A percentile compares a stretch with the other conserved stretches of the same genome.
phyloP scores from a whole-genome alignment of 2,797 vertebrate genomes.

The Miichthys miiuy region DNA sequence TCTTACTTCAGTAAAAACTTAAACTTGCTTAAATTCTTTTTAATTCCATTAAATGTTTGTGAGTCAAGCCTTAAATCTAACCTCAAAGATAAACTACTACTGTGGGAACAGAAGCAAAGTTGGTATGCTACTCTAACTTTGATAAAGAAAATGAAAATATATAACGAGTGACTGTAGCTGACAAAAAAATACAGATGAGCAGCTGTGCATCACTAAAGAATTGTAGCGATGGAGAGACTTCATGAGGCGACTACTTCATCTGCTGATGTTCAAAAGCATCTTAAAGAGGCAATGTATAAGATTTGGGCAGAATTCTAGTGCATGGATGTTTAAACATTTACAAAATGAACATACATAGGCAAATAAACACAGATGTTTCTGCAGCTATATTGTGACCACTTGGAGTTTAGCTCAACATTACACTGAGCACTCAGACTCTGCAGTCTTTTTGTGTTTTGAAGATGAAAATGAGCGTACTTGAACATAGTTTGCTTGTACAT shows the following conservation, averaged over 20 bases:
- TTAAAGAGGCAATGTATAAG: neutral
- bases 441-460: neutral
- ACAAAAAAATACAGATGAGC: neutral
- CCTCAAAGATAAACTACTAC: neutral
- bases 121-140: neutral
- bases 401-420: too few species aligned
- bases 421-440: neutral
- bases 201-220: neutral
- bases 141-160: neutral
- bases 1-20: too few species aligned
- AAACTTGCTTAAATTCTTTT: too few species aligned
- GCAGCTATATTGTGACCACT: too few species aligned
- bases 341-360: too few species aligned
- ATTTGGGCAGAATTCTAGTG: too few species aligned
- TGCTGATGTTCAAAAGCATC: neutral
- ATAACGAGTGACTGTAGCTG: too few species aligned
- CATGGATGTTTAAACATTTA: too few species aligned
- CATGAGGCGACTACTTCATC: neutral
- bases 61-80: neutral
- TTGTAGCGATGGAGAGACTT: neutral
- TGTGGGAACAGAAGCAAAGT: neutral
- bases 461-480: neutral
- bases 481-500: neutral
- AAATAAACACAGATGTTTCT: too few species aligned
- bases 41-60: too few species aligned